Base-by-base conservation (phyloP, 1,140 invertebrate species). In the Calliopsis andreniformis region DNA sequence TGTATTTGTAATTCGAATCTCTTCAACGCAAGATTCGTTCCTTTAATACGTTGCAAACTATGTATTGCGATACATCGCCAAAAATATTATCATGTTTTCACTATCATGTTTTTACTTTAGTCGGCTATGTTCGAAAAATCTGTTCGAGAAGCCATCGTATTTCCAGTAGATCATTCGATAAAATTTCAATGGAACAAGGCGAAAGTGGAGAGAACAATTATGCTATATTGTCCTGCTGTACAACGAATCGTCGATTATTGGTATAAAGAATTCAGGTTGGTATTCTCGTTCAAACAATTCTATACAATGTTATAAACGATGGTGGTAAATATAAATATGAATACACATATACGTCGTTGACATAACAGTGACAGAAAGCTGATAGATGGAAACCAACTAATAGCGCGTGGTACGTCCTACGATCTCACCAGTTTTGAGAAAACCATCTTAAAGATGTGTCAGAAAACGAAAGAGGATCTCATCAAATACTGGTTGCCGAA, bases 171-270 rank as follows among this genome's bases (percentile, higher is more conserved):
- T 16, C 77, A 82, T 62, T 25, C 28, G 23, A 25, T 43, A 6
- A 88, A 81, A 47, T 90, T 87, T 68, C 35, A 42, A 28, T 85
- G 77, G 76, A 82, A 68, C 6, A 87, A 64, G 58, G 18, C n/a
- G 2, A 90, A 85, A 61, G 45, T 96, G 39, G 89, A 93, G 23
- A 94, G 92, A 82, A 95, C 95, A 86, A 93, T 98, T 0, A 94
- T 97, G 87, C 93, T 95, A 28, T 95, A 97, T 66, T 97, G 98
- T 92, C 95, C 96, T 0, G 97, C 96, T 85, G 94, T 98, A 83
- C 93, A 94, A 49, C 96, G 96, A 88, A 94, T 97, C 12, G 89
- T 98, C 55, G 95, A 97, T 84, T 93, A 97, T 28, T 98, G 97
- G 97, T 95, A 95, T 88, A 93, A 93, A 32, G 93, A 95, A 68